Base-by-base conservation (phyloP, 2,113 vertebrate species). In the Ophiodon elongatus region DNA sequence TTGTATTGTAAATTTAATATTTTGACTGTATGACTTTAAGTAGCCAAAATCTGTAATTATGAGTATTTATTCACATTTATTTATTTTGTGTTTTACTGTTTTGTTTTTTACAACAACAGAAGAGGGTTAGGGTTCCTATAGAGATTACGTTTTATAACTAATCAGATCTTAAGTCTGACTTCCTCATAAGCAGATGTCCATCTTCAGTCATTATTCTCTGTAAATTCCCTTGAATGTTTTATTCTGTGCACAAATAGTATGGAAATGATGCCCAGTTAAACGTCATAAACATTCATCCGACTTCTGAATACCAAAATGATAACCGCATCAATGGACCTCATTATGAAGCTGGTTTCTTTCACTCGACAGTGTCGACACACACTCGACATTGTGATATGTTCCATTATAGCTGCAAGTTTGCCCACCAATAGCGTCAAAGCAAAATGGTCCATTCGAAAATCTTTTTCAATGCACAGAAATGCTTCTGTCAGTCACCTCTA, bases 291-390 rank as follows among this genome's bases (percentile, higher is more conserved):
- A n/a, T 66, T 9, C 25, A 43, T n/a, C 21, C 56, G 52, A 43
- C 6, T 39, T 1, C 0, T 39, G 7, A 52, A 59, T 69, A 59
- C 17, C 45, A 45, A 15, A 45, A 45, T 8, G 8, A 23, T 54
- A 64, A n/a, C 31, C 65, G 37, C 60, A 72, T 43, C 43, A 52
- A 78, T 39, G 25, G 56, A 69, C 29, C 35, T 80, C 27, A 9
- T 56, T 52, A 25, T n/a, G n/a, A n/a, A n/a, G n/a, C n/a, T n/a
- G n/a, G 11, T 47, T 21, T 41, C n/a, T 62, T 45, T 31, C 35
- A 45, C 27, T 7, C 13, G 39, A 41, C 39, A 41, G 39, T 41
- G 39, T 41, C 10, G 0, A 71, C 14, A 27, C 35, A 39, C 66
- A 4, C 23, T 19, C 13, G 31, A 75, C 23, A 7, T 45, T 60